Percentiles rank a stretch among this genome's conserved stretches.
phyloP scores from a whole-genome alignment of 2,113 vertebrate species.

The Thamnaconus septentrionalis region DNA sequence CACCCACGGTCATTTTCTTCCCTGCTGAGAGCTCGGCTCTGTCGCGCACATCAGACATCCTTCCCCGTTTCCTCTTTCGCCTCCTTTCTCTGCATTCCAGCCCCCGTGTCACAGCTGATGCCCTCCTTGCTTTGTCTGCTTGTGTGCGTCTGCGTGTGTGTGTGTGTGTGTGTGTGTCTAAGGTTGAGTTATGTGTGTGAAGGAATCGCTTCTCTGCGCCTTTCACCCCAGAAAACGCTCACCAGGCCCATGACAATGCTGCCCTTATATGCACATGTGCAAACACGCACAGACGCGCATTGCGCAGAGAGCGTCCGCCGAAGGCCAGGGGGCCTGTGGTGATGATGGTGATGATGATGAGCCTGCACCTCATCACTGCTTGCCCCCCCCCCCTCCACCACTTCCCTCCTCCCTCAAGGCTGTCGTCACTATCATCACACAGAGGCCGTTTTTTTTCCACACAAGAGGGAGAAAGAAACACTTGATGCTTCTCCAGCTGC shows the following conservation, averaged over 20 bases:
- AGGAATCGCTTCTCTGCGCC: conserved; percentile 57
- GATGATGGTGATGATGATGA: conserved; percentile 26
- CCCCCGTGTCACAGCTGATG: conserved; percentile 58
- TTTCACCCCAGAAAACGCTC: conserved; percentile 49
- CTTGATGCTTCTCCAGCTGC: conserved; percentile 43
- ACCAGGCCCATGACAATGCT: conserved; percentile 68
- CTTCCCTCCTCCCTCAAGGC: no score
- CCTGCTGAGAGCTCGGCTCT: conserved; percentile 22
- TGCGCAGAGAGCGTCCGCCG: conserved; percentile 1
- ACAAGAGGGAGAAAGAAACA: conserved; percentile 48
- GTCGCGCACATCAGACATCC: conserved; percentile 20
- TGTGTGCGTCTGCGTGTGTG: background rate
- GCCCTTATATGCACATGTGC: conserved; percentile 62
- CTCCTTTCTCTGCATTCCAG: conserved; percentile 45
- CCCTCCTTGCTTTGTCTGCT: conserved; percentile 29
- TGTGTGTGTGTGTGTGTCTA: conserved; percentile 28
- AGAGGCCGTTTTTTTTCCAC: conserved; percentile 12
- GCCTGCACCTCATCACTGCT: conserved; percentile 24
- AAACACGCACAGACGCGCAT: conserved; percentile 17
- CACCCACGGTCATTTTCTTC: background rate
- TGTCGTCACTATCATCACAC: conserved; percentile 5
- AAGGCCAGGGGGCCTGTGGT: conserved; percentile 29
- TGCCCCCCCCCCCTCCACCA: conserved; percentile 15
- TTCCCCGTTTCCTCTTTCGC: conserved; percentile 16
- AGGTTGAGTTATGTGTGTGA: conserved; percentile 53